Evolutionary conservation across 2,113 vertebrate genomes (phyloP).

Genomic region (Poecile atricapillus): DNA sequence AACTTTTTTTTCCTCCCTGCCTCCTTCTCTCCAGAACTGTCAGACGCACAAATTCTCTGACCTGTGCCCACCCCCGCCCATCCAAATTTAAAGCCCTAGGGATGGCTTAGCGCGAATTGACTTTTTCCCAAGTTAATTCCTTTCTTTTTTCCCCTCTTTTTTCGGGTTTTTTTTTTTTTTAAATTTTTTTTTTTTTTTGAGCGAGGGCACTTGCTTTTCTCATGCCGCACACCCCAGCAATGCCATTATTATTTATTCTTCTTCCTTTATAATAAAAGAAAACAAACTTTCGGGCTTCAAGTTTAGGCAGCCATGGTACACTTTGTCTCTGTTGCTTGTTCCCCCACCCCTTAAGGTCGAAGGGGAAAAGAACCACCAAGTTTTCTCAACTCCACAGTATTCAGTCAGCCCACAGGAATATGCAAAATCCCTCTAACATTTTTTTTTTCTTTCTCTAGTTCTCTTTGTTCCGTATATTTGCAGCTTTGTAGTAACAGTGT

Average conservation of each 20-base stretch:
- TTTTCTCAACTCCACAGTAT: slow-evolving; percentile 44
- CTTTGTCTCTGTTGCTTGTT: slow-evolving; percentile 58
- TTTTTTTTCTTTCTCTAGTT: slow-evolving; percentile 56
- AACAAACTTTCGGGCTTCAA: slow-evolving; percentile 10
- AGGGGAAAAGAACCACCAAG: slow-evolving; percentile 56
- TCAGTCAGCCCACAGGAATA: slow-evolving; percentile 73
- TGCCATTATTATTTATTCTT: slow-evolving; percentile 61
- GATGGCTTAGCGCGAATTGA: slow-evolving; percentile 30
- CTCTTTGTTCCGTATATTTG: slow-evolving; percentile 55
- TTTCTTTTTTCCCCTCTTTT: background rate
- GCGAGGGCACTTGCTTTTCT: slow-evolving; percentile 52
- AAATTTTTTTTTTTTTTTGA: background rate
- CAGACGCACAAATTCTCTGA: slow-evolving; percentile 43
- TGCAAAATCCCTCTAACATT: slow-evolving; percentile 69
- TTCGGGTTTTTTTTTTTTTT: background rate
- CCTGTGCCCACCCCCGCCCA: background rate
- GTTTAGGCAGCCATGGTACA: slow-evolving; percentile 32
- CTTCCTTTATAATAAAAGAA: slow-evolving; percentile 5
- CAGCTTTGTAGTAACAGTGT: slow-evolving; percentile 69
- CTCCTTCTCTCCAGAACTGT: background rate
- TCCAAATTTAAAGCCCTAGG: slow-evolving; percentile 19
- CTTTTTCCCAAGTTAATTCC: background rate
- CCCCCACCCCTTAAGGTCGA: slow-evolving; percentile 15
- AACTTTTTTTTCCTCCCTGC: background rate
- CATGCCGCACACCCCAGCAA: slow-evolving; percentile 63